These are phyloP conservation scores for Poeciliopsis paucimaculata DNA, from an alignment of 2,797 vertebrate genomes.

Conservation along the genomic window DNA sequence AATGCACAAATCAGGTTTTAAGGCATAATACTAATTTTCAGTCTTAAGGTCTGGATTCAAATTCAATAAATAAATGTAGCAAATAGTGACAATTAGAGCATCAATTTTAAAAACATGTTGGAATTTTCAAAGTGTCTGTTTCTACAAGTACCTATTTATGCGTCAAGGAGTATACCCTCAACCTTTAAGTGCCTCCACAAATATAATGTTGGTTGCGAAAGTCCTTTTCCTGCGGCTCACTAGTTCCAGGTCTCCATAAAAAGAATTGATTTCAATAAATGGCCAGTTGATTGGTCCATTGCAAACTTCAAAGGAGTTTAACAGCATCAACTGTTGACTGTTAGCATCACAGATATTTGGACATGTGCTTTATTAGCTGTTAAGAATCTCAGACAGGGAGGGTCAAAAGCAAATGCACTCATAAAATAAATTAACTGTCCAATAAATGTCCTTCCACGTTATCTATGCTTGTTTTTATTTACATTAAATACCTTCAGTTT, in stretches of 20 bases:
- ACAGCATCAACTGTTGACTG: background rate
- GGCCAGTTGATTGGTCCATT: background rate
- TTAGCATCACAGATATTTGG: background rate
- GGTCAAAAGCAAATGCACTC: background rate
- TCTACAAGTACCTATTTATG: no score
- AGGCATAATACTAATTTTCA: background rate
- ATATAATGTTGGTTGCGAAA: background rate
- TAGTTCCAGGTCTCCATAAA: background rate
- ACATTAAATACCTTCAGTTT: conserved; percentile 5
- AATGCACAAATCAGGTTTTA: background rate
- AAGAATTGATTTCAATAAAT: background rate
- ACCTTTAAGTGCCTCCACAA: background rate
- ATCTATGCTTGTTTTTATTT: conserved; percentile 33
- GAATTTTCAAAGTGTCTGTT: background rate
- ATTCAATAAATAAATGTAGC: background rate
- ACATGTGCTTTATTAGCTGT: background rate
- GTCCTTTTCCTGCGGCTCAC: background rate
- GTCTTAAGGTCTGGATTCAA: background rate
- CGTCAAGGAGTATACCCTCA: background rate
- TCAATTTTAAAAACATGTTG: background rate
- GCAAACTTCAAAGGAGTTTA: background rate
- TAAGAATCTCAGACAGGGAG: background rate
- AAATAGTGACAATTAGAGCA: background rate
- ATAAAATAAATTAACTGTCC: conserved; percentile 10
- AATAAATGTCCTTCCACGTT: conserved; percentile 56